Conservation (phyloP, 2,888 invertebrate species). For the Eupeodes luniger region DNA sequence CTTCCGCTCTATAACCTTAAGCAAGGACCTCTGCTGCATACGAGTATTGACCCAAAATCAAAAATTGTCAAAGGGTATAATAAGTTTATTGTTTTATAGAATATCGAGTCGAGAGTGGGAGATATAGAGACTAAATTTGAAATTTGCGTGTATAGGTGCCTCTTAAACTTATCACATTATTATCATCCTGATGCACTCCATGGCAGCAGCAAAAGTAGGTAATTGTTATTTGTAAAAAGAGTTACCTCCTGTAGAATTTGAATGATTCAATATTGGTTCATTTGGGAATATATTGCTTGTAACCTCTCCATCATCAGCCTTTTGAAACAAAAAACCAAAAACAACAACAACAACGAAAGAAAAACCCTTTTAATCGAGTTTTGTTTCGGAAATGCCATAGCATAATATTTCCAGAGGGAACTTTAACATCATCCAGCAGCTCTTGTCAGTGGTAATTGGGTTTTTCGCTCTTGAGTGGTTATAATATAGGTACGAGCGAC, state of each 20-base stretch:
- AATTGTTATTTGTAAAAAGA: neutral
- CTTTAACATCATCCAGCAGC: neutral
- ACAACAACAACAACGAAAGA: too few species aligned
- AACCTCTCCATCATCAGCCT: neutral
- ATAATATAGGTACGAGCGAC: neutral
- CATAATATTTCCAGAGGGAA: neutral
- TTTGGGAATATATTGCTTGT: neutral
- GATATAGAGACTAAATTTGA: neutral
- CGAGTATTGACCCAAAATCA: neutral
- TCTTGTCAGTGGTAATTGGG: conserved; percentile 41
- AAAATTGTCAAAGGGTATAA: neutral
- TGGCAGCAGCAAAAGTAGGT: too few species aligned
- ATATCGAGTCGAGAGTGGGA: neutral
- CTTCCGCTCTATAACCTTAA: too few species aligned
- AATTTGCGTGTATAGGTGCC: neutral
- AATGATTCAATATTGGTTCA: neutral
- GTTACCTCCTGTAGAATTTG: conserved; percentile 3
- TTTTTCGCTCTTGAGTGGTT: conserved; percentile 47
- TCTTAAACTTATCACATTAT: neutral
- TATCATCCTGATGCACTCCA: neutral
- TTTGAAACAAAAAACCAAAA: neutral
- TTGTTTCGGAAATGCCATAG: neutral
- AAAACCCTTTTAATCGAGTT: conserved; percentile 36
- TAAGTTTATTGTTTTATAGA: conserved; percentile 31
- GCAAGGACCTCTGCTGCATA: too few species aligned